Base-by-base conservation (phyloP, 2,113 vertebrate genomes). In the Leptosomus discolor region DNA sequence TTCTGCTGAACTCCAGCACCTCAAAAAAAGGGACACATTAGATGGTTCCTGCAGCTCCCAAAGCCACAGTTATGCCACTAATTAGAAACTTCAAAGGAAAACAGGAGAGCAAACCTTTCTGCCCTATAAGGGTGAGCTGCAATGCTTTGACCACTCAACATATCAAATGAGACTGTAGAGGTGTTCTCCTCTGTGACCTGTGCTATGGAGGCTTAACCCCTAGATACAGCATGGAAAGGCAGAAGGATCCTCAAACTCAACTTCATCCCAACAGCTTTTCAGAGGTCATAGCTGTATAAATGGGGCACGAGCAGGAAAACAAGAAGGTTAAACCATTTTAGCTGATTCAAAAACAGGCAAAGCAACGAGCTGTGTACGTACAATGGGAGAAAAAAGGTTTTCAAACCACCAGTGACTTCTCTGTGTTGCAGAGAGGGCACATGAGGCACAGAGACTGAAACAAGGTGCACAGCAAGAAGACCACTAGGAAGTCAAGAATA, bases 171-270 rank as follows among this genome's bases (percentile, higher is more conserved):
- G 17, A 74, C 1, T 3, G 30, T 34, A 68, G 37, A 64, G 21
- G 0, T 41, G 54, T 1, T 30, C 4, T 21, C 16, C 29, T 45
- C 27, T 5, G 5, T 9, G 16, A 57, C 27, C 36, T 19, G 6
- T 4, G 17, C 29, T 32, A 8, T 3, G 29, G 26, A 64, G 14
- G 32, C 8, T 84, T n/a, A 32, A 65, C 9, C 5, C 41, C 30
- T 17, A 19, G n/a, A 46, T 19, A 8, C 5, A 16, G 67, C 15
- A 45, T 5, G 22, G 23, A 70, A 24, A 37, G 48, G 48, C 26
- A 68, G 8, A 79, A 71, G 29, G 43, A 71, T 26, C 46, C 56
- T 27, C 51, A 54, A 63, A 76, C 29, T 21, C 27, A 15, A 6
- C 60, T 27, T 23, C 27, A 45, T 23, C 2, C 4, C 46, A 58